Conservation (phyloP, 37 sponge, comb jelly and placozoan species). For the Chondrilla cf. caribensis region DNA sequence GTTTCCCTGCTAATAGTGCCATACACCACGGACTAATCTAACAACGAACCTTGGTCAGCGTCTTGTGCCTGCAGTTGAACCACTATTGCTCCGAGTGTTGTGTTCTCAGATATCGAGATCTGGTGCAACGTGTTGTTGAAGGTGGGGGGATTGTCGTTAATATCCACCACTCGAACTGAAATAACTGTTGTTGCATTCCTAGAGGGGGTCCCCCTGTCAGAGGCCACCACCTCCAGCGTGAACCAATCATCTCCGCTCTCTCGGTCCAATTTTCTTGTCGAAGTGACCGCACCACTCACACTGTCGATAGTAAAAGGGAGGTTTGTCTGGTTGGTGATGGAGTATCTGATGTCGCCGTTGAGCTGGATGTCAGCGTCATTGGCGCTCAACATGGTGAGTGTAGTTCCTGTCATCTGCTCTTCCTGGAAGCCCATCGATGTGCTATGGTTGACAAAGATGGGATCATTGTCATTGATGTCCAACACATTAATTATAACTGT, state of each 20-base stretch:
- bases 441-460: slow-evolving; percentile 10
- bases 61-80: background rate
- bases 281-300: slow-evolving; percentile 24
- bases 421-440: background rate
- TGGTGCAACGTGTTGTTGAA: background rate
- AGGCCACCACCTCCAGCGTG: slow-evolving; percentile 47
- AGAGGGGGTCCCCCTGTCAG: slow-evolving; percentile 37
- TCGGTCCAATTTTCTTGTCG: slow-evolving; percentile 27
- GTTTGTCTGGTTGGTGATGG: background rate
- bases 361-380: slow-evolving; percentile 56
- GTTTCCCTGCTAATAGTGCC: too few relatives aligned
- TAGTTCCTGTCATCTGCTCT: background rate
- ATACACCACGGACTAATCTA: too few relatives aligned
- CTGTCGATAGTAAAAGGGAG: slow-evolving; percentile 28
- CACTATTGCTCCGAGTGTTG: background rate
- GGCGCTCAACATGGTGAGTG: slow-evolving; percentile 25
- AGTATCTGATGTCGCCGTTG: slow-evolving; percentile 45
- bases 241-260: slow-evolving; percentile 13
- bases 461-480: slow-evolving; percentile 72
- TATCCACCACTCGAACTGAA: slow-evolving; percentile 30
- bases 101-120: background rate
- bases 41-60: slow-evolving; percentile 20
- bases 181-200: slow-evolving; percentile 11
- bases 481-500: slow-evolving; percentile 12
- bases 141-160: slow-evolving; percentile 34